Evolutionary conservation across 2,888 invertebrate species (phyloP).

Genomic region (Cinara cedri): DNA sequence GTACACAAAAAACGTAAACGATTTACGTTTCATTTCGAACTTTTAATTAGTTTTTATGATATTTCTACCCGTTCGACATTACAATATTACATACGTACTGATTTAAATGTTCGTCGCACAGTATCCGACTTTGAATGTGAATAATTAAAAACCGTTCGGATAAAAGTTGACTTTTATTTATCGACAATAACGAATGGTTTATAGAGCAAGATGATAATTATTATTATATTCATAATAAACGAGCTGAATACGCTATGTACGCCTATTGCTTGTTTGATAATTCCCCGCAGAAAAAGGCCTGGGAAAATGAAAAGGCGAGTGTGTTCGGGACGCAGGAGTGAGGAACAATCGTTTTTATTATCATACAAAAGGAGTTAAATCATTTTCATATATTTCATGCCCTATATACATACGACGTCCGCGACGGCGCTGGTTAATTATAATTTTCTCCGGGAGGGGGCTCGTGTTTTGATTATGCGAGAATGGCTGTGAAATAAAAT

Average conservation of each 20-base stretch:
- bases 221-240: background rate
- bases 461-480: background rate
- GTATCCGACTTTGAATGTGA: too few relatives aligned
- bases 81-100: too few relatives aligned
- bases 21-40: too few relatives aligned
- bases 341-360: conserved; percentile 48
- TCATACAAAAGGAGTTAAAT: background rate
- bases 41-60: too few relatives aligned
- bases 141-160: too few relatives aligned
- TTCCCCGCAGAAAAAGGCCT: background rate
- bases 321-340: conserved; percentile 14
- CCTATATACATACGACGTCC: conserved; percentile 8
- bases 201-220: too few relatives aligned
- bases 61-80: too few relatives aligned
- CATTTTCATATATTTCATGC: background rate
- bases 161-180: too few relatives aligned
- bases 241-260: background rate
- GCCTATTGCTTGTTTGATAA: background rate
- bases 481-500: background rate
- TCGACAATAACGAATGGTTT: too few relatives aligned
- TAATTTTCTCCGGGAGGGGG: conserved; percentile 21
- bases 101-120: too few relatives aligned
- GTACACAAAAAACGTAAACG: too few relatives aligned
- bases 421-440: conserved; percentile 4
- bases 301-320: conserved; percentile 29